Evolutionary conservation across 2,888 invertebrate genomes (phyloP), one percentile per base, ranked within the genome.

Genomic region (Sceliomorpha sp.): DNA sequence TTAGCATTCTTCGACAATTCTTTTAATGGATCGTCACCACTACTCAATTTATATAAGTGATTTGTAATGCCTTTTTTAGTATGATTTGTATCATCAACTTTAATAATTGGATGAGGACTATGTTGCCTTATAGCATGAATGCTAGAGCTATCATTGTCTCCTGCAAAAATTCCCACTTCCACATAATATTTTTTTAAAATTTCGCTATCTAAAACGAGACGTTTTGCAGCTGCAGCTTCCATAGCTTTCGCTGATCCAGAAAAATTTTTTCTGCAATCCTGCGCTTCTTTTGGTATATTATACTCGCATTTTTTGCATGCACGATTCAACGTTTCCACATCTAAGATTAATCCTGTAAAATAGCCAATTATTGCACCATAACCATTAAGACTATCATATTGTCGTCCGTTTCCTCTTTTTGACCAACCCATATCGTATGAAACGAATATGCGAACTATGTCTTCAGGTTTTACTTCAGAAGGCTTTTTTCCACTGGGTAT

Each of bases 221-320:
- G n/a, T 24, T 53, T 72, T 0, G 72, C 78, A 9, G 72, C 76
- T 62, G 73, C 70, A 5, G 79, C 56, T 45, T 81, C 78, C 80
- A 81, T 81, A 0, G 78, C 77, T 56, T 82, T 80, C 0, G 80
- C 77, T 47, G 80, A 81, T 1, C 77, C 80, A 6, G 45, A 13
- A 29, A 77, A 78, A 40, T 80, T 80, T 45, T 66, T 29, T 7
- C 81, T 44, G 14, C 78, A 81, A 44, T 81, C 79, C 40, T 81
- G 80, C 13, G 73, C 67, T 1, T 50, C 42, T 67, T 70, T 62
- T 1, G 40, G 17, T 14, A 71, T 63, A n/a, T 72, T 72, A 1
- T 26, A 14, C 29, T 73, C 72, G 45, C 80, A 81, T 36, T 9
- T 13, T 17, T 27, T 17, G 40, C 79, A 80, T 44, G 71, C 74